A percentile compares a stretch with the other conserved stretches of the same genome.
Conservation (phyloP, 2,797 vertebrate species). For the Pangasius sanitwongsei region DNA sequence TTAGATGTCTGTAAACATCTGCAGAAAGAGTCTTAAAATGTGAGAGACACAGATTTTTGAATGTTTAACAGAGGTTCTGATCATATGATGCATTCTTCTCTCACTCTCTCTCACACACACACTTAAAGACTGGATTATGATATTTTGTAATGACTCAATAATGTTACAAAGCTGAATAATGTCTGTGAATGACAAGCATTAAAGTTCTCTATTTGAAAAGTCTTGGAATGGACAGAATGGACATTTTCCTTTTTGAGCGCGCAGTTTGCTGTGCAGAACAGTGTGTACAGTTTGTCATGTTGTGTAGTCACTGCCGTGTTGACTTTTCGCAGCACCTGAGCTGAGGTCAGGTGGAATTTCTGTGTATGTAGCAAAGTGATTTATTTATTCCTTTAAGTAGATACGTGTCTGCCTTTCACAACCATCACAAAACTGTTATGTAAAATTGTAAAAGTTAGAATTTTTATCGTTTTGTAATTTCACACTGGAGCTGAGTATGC, state of each 20-base stretch:
- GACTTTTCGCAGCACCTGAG: slow-evolving; percentile 11
- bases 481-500: slow-evolving; percentile 14
- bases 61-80: not conserved
- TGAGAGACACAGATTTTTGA: not conserved
- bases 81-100: not conserved
- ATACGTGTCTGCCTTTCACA: not conserved
- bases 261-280: not conserved
- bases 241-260: slow-evolving; percentile 3
- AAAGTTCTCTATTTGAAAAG: not conserved
- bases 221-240: not conserved
- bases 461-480: not conserved
- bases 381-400: slow-evolving; percentile 53
- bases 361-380: slow-evolving; percentile 39
- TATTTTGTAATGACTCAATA: not conserved
- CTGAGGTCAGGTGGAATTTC: slow-evolving; percentile 36
- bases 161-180: not conserved
- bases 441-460: slow-evolving; percentile 1
- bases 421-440: not conserved
- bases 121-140: slow-evolving; percentile 9
- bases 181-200: not conserved
- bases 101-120: not conserved
- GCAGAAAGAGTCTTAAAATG: slow-evolving; percentile 51
- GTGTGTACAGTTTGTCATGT: slow-evolving; percentile 6
- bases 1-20: slow-evolving; percentile 29
- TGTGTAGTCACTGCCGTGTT: slow-evolving; percentile 7